A percentile compares a stretch with the other conserved stretches of the same genome.
These are phyloP conservation scores for Emydocephalus ijimae DNA, from an alignment of 2,113 vertebrate genomes.

Conservation along the genomic window DNA sequence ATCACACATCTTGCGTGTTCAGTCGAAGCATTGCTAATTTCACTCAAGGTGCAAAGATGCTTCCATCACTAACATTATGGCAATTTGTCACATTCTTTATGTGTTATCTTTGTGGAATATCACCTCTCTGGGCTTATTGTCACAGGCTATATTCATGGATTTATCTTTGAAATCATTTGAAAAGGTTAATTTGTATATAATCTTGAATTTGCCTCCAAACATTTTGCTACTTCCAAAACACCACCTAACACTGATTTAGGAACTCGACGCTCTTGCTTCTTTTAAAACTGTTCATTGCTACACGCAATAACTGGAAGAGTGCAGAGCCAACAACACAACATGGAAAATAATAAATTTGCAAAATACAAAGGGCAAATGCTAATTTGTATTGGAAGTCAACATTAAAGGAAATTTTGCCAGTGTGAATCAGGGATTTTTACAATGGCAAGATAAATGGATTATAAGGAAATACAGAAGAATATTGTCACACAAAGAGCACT, in stretches of 20 bases:
- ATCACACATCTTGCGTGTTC: conserved; percentile 2
- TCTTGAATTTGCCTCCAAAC: conserved; percentile 24
- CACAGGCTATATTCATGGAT: background rate
- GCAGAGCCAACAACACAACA: background rate
- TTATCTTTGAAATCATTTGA: conserved; percentile 50
- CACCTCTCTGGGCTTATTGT: conserved; percentile 25
- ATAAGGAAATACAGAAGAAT: conserved; percentile 29
- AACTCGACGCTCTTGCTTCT: conserved; percentile 5
- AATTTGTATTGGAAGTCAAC: conserved; percentile 35
- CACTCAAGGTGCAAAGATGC: conserved; percentile 25
- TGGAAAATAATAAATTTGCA: conserved; percentile 31
- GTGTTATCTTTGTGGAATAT: conserved; percentile 1
- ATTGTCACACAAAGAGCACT: conserved; percentile 17
- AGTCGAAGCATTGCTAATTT: conserved; percentile 29
- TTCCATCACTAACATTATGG: conserved; percentile 37
- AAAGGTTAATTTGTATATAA: conserved; percentile 39
- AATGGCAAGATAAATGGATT: conserved; percentile 46
- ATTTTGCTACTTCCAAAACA: conserved; percentile 3
- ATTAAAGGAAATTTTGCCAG: conserved; percentile 38
- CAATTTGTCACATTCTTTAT: conserved; percentile 31
- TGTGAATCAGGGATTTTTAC: conserved; percentile 39
- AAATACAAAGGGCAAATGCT: conserved; percentile 45
- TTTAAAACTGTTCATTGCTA: background rate
- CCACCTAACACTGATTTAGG: background rate
- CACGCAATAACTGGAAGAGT: conserved; percentile 20